phyloP scores from a whole-genome alignment of 1,140 invertebrate species.

The Tetraneura akinire region DNA sequence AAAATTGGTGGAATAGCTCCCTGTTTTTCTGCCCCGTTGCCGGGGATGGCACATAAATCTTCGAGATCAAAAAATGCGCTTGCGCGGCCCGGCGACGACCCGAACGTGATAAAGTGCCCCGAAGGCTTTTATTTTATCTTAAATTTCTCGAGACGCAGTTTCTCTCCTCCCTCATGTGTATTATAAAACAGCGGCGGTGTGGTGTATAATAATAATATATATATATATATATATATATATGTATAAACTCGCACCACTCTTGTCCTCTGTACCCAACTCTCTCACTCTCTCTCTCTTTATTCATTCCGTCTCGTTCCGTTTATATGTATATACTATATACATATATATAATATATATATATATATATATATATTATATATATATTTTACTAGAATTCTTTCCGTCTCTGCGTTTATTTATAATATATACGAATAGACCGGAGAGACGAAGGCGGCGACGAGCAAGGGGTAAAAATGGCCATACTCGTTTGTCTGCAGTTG shows the following conservation, averaged over 20 bases:
- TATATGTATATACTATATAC: no score
- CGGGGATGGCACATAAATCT: conserved; percentile 41
- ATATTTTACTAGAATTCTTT: conserved; percentile 19
- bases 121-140: conserved; percentile 50
- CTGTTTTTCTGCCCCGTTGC: conserved; percentile 26
- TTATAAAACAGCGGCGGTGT: no score
- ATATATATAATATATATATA: no score
- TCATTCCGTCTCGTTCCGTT: background rate
- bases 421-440: background rate
- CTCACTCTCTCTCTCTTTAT: background rate
- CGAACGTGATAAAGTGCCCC: conserved; percentile 46
- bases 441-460: background rate
- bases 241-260: background rate
- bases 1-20: conserved; percentile 28
- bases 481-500: conserved; percentile 40
- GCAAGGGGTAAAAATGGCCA: conserved; percentile 12
- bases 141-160: conserved; percentile 47
- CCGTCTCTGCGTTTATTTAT: conserved; percentile 29
- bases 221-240: background rate
- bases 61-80: conserved; percentile 38
- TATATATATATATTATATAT: no score
- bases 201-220: no score
- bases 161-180: background rate
- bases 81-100: conserved; percentile 41
- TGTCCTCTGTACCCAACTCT: background rate